Evolutionary conservation across 2,797 vertebrate genomes (phyloP).

Genomic region (Artibeus lituratus): DNA sequence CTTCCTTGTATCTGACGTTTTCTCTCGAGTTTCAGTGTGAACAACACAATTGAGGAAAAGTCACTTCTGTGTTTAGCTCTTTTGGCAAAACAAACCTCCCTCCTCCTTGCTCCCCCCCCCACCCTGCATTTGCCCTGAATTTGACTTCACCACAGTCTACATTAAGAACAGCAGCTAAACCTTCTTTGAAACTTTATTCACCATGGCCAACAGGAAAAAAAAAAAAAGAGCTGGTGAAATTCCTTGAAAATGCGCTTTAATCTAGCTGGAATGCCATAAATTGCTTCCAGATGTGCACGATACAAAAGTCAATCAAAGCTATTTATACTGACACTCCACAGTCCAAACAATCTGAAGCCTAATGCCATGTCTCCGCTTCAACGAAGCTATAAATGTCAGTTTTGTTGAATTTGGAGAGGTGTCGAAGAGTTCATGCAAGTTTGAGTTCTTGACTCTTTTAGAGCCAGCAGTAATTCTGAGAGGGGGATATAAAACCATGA

Average conservation of each 20-base stretch:
- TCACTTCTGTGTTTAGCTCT: slow-evolving; percentile 76
- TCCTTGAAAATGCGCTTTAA: slow-evolving; percentile 90
- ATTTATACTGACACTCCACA: slow-evolving; percentile 87
- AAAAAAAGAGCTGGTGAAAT: slow-evolving; percentile 84
- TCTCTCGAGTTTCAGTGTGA: slow-evolving; percentile 68
- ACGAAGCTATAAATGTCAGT: slow-evolving; percentile 87
- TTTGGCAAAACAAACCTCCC: slow-evolving; percentile 78
- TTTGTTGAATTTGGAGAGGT: slow-evolving; percentile 88
- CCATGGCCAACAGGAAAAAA: slow-evolving; percentile 82
- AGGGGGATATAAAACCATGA: slow-evolving; percentile 45
- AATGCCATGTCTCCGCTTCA: slow-evolving; percentile 84
- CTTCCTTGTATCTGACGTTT: slow-evolving; percentile 50
- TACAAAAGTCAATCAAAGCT: slow-evolving; percentile 90
- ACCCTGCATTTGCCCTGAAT: slow-evolving; percentile 84
- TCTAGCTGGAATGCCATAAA: slow-evolving; percentile 90
- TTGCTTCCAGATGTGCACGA: slow-evolving; percentile 91
- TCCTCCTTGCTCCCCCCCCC: background rate
- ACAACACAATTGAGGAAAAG: slow-evolving; percentile 66
- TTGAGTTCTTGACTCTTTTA: slow-evolving; percentile 82
- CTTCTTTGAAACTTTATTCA: slow-evolving; percentile 90
- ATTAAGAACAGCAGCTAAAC: slow-evolving; percentile 86
- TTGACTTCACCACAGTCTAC: slow-evolving; percentile 85
- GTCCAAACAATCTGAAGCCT: slow-evolving; percentile 86
- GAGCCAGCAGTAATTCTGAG: slow-evolving; percentile 78
- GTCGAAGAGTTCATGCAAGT: slow-evolving; percentile 86